A percentile compares a stretch with the other conserved stretches of the same genome.
Evolutionary conservation across 2,797 vertebrate genomes (phyloP).

Genomic region (Poecile montanus): DNA sequence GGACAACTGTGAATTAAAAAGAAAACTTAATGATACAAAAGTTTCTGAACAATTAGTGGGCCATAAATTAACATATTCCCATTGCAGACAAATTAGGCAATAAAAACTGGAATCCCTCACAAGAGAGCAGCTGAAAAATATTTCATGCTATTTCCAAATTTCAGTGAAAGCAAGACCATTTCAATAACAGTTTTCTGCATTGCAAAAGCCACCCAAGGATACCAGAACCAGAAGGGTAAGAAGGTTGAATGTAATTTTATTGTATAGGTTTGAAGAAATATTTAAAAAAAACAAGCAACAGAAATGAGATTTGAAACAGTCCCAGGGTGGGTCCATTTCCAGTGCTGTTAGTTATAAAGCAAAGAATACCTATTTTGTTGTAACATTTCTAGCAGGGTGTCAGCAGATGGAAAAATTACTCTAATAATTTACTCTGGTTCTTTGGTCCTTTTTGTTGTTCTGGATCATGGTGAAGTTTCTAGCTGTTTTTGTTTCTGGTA

Average conservation of each 20-base stretch:
- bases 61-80: background rate
- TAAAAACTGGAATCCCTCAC: background rate
- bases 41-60: background rate
- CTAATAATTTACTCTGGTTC: background rate
- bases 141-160: background rate
- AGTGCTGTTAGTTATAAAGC: background rate
- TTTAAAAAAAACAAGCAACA: background rate
- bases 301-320: background rate
- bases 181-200: background rate
- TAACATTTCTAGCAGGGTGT: background rate
- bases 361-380: background rate
- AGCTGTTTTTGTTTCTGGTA: background rate
- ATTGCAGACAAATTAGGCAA: background rate
- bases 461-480: background rate
- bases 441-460: background rate
- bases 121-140: background rate
- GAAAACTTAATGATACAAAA: background rate
- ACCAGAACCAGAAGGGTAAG: background rate
- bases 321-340: background rate
- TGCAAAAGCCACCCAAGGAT: background rate
- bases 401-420: background rate
- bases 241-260: background rate
- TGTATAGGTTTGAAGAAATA: background rate
- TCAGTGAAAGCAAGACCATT: background rate
- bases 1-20: background rate